These are phyloP conservation scores for Dicerorhinus sumatrensis DNA, from an alignment of 2,113 vertebrate species.

Conservation along the genomic window DNA sequence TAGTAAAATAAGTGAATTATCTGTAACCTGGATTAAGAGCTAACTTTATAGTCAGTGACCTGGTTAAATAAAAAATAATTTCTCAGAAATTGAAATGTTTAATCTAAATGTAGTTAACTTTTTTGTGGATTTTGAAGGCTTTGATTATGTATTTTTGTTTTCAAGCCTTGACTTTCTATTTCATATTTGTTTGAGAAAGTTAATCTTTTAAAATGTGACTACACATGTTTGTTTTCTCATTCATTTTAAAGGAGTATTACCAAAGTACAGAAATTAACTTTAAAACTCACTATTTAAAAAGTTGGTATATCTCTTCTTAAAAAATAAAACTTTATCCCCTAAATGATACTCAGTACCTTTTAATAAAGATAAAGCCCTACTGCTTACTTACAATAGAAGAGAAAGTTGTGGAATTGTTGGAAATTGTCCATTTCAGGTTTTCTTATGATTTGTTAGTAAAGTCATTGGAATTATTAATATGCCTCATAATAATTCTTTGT, in stretches of 20 bases:
- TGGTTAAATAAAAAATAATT: background rate
- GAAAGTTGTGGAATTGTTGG: background rate
- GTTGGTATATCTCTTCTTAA: background rate
- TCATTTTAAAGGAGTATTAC: constrained; percentile 30
- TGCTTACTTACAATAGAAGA: background rate
- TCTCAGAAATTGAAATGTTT: constrained; percentile 13
- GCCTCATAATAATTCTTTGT: background rate
- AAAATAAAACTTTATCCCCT: constrained; percentile 23
- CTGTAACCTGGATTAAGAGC: background rate
- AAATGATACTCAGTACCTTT: background rate
- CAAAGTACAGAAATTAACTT: constrained; percentile 13
- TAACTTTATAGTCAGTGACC: background rate
- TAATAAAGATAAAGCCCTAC: background rate
- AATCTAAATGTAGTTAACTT: background rate
- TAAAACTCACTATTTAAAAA: constrained; percentile 27
- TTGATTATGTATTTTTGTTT: constrained; percentile 46
- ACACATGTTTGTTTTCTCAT: background rate
- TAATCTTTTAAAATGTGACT: constrained; percentile 51
- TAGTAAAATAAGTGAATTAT: background rate
- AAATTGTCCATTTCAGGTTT: constrained; percentile 37
- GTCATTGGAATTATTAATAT: constrained; percentile 31
- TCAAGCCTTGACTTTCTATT: background rate
- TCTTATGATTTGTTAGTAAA: constrained; percentile 23
- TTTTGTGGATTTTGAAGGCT: constrained; percentile 14
- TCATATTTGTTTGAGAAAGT: constrained; percentile 40